A percentile compares a stretch with the other conserved stretches of the same genome.
Evolutionary conservation across 2,888 invertebrate species (phyloP).

Genomic region (Rugalucina vietnamica): DNA sequence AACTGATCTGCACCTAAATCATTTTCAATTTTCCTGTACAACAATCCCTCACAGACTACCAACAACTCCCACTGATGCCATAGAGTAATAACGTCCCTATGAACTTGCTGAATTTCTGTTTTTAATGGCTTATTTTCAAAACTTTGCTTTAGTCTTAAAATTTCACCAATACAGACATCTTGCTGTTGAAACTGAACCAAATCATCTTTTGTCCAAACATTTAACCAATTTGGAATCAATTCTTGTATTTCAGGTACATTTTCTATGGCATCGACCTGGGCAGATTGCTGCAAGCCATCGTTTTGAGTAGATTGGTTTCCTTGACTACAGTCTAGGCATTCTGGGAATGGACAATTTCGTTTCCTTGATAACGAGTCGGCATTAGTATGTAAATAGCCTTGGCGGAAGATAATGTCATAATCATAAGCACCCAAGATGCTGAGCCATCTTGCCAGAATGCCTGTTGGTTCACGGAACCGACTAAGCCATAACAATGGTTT

Average conservation of each 20-base stretch:
- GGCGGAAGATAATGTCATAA: neutral
- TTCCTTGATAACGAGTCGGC: neutral
- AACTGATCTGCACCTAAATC: neutral
- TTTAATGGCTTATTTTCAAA: neutral
- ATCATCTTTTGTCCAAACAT: neutral
- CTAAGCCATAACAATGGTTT: neutral
- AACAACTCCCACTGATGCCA: neutral
- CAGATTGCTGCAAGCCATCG: neutral
- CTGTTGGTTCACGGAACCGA: neutral
- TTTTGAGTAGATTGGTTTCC: neutral
- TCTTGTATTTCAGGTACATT: neutral
- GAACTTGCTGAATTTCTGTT: neutral
- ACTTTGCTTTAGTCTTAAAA: neutral
- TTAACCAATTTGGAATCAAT: conserved; percentile 29
- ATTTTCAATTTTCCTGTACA: neutral
- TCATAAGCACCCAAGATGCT: conserved; percentile 3
- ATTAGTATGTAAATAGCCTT: neutral
- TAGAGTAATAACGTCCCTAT: neutral
- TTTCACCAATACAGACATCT: neutral
- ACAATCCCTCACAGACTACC: neutral
- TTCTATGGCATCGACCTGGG: neutral
- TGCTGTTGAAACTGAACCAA: neutral
- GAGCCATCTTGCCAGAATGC: neutral
- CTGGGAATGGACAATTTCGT: neutral
- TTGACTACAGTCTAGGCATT: neutral